phyloP scores from a whole-genome alignment of 2,888 invertebrate genomes.

The Andrena haemorrhoa region DNA sequence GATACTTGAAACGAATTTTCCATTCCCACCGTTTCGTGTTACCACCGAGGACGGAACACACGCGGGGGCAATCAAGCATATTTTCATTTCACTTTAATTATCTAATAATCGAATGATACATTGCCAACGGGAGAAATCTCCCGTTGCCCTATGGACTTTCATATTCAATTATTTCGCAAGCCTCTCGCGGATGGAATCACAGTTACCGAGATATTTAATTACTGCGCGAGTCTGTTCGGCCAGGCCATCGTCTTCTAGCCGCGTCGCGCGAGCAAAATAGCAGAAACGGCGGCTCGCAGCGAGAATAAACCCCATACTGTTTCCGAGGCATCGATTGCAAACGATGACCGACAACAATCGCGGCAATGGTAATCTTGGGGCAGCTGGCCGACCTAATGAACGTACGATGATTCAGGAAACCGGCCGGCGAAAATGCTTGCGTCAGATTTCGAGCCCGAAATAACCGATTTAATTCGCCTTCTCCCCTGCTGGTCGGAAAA shows the following conservation, averaged over 20 bases:
- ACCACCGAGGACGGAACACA: background rate
- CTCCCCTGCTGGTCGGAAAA: constrained; percentile 22
- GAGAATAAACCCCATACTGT: constrained; percentile 69
- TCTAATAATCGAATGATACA: constrained; percentile 33
- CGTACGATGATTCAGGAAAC: constrained; percentile 68
- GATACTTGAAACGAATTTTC: constrained; percentile 8
- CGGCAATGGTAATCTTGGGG: constrained; percentile 70
- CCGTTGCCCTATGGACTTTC: constrained; percentile 1
- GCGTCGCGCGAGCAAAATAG: constrained; percentile 52
- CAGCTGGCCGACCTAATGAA: constrained; percentile 74
- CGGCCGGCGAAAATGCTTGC: constrained; percentile 50
- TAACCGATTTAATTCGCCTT: constrained; percentile 46
- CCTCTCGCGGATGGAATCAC: constrained; percentile 28
- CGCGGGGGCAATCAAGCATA: background rate
- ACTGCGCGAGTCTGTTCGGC: constrained; percentile 33
- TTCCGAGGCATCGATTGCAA: constrained; percentile 72
- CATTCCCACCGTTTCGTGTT: constrained; percentile 36
- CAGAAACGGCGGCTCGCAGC: constrained; percentile 29
- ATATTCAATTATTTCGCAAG: constrained; percentile 48
- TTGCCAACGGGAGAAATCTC: constrained; percentile 4
- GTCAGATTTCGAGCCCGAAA: constrained; percentile 50
- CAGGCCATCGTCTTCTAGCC: constrained; percentile 33
- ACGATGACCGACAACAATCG: constrained; percentile 74
- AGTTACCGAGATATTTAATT: constrained; percentile 64
- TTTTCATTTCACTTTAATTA: constrained; percentile 23